A percentile compares a stretch with the other conserved stretches of the same genome.
Evolutionary conservation across 2,888 invertebrate species (phyloP).

Genomic region (Diarsia rubi): DNA sequence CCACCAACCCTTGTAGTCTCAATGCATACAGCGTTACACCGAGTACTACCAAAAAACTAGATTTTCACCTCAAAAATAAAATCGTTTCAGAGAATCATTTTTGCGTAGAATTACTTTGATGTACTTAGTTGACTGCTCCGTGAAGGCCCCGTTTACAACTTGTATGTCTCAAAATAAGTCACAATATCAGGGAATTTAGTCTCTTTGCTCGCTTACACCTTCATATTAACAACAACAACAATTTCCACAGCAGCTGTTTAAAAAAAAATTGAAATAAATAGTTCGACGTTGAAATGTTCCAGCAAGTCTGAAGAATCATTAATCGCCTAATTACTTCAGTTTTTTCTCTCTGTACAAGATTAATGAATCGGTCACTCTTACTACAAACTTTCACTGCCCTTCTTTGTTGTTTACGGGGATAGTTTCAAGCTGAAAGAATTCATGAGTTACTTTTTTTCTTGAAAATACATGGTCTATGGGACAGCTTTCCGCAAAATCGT

Average conservation of each 20-base stretch:
- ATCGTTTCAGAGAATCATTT: no score
- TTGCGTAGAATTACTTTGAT: no score
- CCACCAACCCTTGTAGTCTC: no score
- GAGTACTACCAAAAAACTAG: no score
- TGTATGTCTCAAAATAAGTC: neutral
- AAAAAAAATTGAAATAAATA: conserved; percentile 18
- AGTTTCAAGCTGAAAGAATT: conserved; percentile 9
- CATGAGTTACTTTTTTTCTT: neutral
- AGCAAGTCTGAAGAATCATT: conserved; percentile 27
- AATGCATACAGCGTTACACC: no score
- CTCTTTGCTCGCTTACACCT: neutral
- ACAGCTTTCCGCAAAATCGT: neutral
- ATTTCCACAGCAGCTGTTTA: neutral
- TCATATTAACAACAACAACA: neutral
- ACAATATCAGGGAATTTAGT: neutral
- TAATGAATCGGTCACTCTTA: conserved; percentile 23
- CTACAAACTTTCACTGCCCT: conserved; percentile 19
- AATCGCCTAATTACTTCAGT: conserved; percentile 36
- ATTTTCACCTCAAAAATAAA: no score
- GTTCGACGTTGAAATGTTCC: conserved; percentile 22
- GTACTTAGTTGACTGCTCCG: no score
- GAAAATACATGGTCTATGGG: neutral
- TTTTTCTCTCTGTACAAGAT: conserved; percentile 20
- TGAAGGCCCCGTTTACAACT: no score
- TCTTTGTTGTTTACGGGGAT: conserved; percentile 13